Percentiles rank a stretch among this genome's conserved stretches.
These are phyloP conservation scores for Gymnothorax reevesii DNA, from an alignment of 2,797 vertebrate genomes.

Conservation along the genomic window DNA sequence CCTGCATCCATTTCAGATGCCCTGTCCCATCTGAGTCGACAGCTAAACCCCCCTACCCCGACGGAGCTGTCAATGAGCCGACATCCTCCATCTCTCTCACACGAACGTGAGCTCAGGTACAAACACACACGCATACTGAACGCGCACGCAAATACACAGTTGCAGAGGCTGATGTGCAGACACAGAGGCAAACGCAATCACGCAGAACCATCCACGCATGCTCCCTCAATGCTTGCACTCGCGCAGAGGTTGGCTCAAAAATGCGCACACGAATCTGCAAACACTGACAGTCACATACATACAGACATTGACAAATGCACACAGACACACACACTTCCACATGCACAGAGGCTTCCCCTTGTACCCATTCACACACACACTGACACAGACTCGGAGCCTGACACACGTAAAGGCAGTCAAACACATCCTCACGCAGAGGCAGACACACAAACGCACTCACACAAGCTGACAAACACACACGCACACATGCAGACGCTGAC, in stretches of 20 bases:
- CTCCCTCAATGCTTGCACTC: no score
- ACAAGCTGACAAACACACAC: not conserved
- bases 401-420: constrained; percentile 12
- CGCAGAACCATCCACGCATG: no score
- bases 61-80: not conserved
- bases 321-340: constrained; percentile 3
- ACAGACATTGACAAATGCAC: not conserved
- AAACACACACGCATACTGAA: not conserved
- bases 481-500: no score
- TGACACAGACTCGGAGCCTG: not conserved
- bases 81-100: not conserved
- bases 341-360: not conserved
- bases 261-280: not conserved
- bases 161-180: not conserved
- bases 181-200: no score
- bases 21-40: not conserved
- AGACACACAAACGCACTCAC: not conserved
- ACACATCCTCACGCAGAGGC: constrained; percentile 28
- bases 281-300: not conserved
- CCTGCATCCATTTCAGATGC: constrained; percentile 9
- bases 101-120: not conserved
- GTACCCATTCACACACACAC: not conserved
- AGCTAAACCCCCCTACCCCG: not conserved
- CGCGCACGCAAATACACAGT: not conserved
- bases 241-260: not conserved